Base-by-base conservation (phyloP, 2,113 vertebrate genomes). In the Collichthys lucidus region DNA sequence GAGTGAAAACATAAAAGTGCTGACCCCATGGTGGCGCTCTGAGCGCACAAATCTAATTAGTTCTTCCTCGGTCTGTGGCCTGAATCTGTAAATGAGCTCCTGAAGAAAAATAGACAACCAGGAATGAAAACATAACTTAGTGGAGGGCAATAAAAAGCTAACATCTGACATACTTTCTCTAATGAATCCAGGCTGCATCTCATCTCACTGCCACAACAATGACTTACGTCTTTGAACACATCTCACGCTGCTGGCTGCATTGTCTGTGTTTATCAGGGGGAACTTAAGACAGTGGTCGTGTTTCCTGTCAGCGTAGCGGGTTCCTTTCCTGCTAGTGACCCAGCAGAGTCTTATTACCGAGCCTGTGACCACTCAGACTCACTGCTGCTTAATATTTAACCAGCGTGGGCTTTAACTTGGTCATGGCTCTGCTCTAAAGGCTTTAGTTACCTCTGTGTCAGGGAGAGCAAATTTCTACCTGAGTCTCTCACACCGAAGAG, bases 351-450 rank as follows among this genome's bases (percentile, higher is more conserved):
- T 63, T 66, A 83, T 90, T 89, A 91, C 90, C 46, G 22, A 69
- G 40, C 46, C 74, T 52, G 65, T 71, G 72, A 75, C 46, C 77
- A 24, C 72, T 77, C 79, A 19, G n/a, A 82, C 75, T 82, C 82
- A 85, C 69, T 47, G 77, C n/a, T 80, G 82, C 59, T 94, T 90
- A 93, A 94, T 94, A 90, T 92, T 93, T 93, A 94, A 95, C 85
- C 79, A 78, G 72, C 19, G 63, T 67, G 64, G 77, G 64, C 2
- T 79, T 78, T 80, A 20, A 73, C 61, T 66, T 79, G 70, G 72
- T 83, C 73, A 68, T 57, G 46, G 67, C 80, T 78, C 65, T 60
- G 55, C 75, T 86, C 68, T 75, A 26, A 26, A 83, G 80, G 74
- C 77, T 88, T 87, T 89, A 86, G 83, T 91, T 88, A 92, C 87